Percentiles rank a stretch among this genome's conserved stretches.
These are phyloP conservation scores for Hippocampus comes DNA, from an alignment of 2,113 vertebrate genomes.

Conservation along the genomic window DNA sequence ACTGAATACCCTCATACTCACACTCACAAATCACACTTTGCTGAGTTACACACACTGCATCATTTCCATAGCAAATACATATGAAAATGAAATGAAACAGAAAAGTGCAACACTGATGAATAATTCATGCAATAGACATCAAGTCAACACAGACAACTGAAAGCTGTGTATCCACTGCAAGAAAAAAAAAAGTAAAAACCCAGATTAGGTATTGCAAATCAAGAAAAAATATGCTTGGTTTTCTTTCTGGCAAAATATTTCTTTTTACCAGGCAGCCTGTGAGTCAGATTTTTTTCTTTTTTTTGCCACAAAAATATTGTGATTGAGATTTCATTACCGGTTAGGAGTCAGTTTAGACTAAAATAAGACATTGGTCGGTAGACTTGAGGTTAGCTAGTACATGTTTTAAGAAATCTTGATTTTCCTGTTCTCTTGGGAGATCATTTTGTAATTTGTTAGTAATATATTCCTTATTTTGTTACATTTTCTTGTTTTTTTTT, in stretches of 20 bases:
- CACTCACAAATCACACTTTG: slow-evolving; percentile 14
- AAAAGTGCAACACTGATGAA: background rate
- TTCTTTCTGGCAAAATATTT: too few species aligned
- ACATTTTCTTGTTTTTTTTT: background rate
- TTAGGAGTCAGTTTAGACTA: too few species aligned
- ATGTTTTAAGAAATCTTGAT: too few species aligned
- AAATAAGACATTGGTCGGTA: too few species aligned
- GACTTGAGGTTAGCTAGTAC: background rate
- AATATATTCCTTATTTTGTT: background rate
- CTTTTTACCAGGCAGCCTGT: too few species aligned
- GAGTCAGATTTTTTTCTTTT: too few species aligned
- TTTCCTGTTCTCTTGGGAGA: too few species aligned
- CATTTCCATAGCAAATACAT: background rate
- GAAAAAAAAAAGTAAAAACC: background rate
- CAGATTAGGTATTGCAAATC: background rate
- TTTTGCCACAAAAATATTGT: too few species aligned
- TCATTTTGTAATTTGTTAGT: too few species aligned
- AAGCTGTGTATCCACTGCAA: background rate
- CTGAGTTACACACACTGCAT: too few species aligned
- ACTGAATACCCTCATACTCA: slow-evolving; percentile 12
- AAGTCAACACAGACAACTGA: background rate
- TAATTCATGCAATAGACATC: background rate
- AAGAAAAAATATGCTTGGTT: background rate
- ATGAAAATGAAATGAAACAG: background rate
- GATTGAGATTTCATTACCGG: too few species aligned